Percentiles rank a stretch among this genome's conserved stretches.
Evolutionary conservation across 2,797 vertebrate genomes (phyloP).

Genomic region (Pangasius sanitwongsei): DNA sequence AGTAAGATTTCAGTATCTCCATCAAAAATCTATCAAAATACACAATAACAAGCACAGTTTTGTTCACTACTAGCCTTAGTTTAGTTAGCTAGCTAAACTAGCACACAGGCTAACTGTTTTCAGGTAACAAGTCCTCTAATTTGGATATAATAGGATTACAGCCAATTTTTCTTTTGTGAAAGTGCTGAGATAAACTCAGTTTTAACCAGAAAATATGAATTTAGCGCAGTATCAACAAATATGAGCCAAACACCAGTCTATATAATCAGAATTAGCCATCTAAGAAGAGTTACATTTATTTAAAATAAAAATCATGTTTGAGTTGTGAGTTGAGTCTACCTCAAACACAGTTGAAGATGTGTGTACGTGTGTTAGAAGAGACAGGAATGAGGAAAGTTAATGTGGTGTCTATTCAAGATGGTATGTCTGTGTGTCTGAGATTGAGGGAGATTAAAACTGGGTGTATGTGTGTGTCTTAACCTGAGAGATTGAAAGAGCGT

Average conservation of each 20-base stretch:
- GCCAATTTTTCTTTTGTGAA: no score
- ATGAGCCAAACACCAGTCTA: neutral
- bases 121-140: neutral
- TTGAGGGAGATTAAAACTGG: neutral
- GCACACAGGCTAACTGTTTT: neutral
- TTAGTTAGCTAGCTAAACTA: neutral
- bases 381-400: neutral
- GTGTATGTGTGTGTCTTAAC: slow-evolving; percentile 2
- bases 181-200: neutral
- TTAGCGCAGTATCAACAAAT: neutral
- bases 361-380: neutral
- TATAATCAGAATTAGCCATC: neutral
- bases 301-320: neutral
- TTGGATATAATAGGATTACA: neutral
- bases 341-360: slow-evolving; percentile 10
- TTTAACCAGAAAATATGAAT: neutral
- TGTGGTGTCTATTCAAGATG: neutral
- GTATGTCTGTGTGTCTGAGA: neutral
- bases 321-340: neutral
- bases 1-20: neutral
- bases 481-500: neutral
- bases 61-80: neutral
- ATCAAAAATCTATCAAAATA: neutral
- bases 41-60: neutral
- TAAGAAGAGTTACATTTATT: neutral